Base-by-base conservation (phyloP, 1,140 invertebrate species). In the Brachionus rubens region DNA sequence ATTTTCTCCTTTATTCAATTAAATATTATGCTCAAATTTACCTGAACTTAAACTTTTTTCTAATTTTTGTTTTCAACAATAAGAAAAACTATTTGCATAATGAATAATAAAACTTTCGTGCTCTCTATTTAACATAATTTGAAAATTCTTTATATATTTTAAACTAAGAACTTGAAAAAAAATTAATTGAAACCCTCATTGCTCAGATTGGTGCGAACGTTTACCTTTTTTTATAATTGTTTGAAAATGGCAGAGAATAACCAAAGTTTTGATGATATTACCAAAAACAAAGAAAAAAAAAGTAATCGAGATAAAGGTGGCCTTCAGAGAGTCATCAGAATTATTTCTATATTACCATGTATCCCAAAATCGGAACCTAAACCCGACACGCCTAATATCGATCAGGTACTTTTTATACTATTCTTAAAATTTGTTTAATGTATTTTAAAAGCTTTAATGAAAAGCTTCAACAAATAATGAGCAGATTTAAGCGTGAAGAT, bases 371-470 rank as follows among this genome's bases (percentile, higher is more conserved):
- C 30, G 9, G 68, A 72, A 19, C 46, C 46, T 3, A 50, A 2
- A 1, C 68, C 68, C 5, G 68, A 72, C 16, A 72, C 68, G 12
- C 68, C 68, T 12, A 72, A 72, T 24, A 72, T 72, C n/a, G 68
- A 72, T 48, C 46, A 72, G 40, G 68, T 72, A 26, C 28, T 50
- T n/a, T 6, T 28, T 33, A 9, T 56, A 9, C 3, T 56, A 24
- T 21, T 7, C 14, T 70, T 6, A 26, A 70, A n/a, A 19, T n/a
- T 26, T 19, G 0, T 46, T 0, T 33, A 30, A 26, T 10, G 1
- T 70, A 3, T 6, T 1, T 47, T 68, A 14, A 70, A 46, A 24
- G 6, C 36, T 62, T 36, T 28, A 9, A 46, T 14, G 14, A 4
- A 72, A 36, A 72, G 68, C 28, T 72, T 1, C 48, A 72, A 72